Base-by-base conservation (phyloP, 2,113 vertebrate species). In the Hippocampus comes region DNA sequence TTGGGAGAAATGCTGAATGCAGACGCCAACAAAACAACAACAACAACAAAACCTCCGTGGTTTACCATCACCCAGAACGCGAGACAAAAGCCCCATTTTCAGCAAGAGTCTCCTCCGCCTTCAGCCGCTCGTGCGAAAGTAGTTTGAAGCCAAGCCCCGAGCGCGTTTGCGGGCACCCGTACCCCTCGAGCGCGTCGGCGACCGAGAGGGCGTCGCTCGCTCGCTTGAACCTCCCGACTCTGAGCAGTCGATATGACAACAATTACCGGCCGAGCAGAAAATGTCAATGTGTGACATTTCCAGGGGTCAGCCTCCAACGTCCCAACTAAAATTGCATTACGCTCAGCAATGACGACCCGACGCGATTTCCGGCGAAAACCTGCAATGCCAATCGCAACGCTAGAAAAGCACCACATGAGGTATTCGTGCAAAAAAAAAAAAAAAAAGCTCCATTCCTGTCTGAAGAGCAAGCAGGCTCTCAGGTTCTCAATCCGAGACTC, bases 201-300 rank as follows among this genome's bases (percentile, higher is more conserved):
- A 73, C 3, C 73, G 67, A 42, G 66, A 27, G 43, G 63, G 30
- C 21, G 9, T 70, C 23, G 23, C 56, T 64, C 23, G 23, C 56
- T 64, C 20, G 69, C 43, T 53, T 72, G 75, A 71, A 73, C 77
- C 59, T 77, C 48, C 25, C 41, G 60, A 70, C 64, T 73, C 46
- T 17, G n/a, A 67, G 30, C 55, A 66, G 71, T 85, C 84, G 79
- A 85, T 83, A 85, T 71, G 55, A 81, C 70, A 82, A 74, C 71
- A 83, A 79, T 81, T 83, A 75, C 74, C 17, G 64, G 59, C 43
- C 43, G 73, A 71, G 63, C 59, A 75, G 75, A 79, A 81, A 82
- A 86, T 79, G 79, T 77, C 81, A 86, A 81, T 85, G 74, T 68
- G 46, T 86, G 78, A 74, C 81, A 81, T 86, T 83, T 86, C 57